These are phyloP conservation scores for Erebia epiphron DNA, from an alignment of 2,888 invertebrate genomes.

Conservation along the genomic window DNA sequence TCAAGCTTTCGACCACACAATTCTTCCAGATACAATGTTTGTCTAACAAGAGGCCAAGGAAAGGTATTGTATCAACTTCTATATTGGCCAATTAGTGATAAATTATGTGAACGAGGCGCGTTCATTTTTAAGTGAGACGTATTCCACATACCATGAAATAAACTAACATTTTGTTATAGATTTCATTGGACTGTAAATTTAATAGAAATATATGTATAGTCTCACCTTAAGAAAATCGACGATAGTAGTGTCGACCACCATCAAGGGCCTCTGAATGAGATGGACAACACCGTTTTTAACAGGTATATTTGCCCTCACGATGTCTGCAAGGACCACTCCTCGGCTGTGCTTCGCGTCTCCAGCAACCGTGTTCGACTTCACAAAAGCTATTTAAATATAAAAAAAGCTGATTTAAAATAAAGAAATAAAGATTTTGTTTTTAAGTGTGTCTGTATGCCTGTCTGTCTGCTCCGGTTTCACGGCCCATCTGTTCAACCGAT, in stretches of 20 bases:
- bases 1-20: too few relatives aligned
- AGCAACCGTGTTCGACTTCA: conserved; percentile 91
- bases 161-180: too few relatives aligned
- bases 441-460: too few relatives aligned
- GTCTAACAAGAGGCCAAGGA: too few relatives aligned
- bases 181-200: too few relatives aligned
- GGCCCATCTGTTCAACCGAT: too few relatives aligned
- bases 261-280: conserved; percentile 94
- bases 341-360: conserved; percentile 90
- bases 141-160: background rate
- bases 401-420: background rate
- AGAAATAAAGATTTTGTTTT: background rate
- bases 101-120: too few relatives aligned
- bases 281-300: conserved; percentile 96
- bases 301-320: conserved; percentile 94
- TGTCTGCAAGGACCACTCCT: conserved; percentile 94
- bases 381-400: conserved; percentile 84
- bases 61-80: too few relatives aligned
- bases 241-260: conserved; percentile 95
- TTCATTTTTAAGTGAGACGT: background rate
- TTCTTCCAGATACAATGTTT: too few relatives aligned
- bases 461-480: too few relatives aligned
- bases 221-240: conserved; percentile 92
- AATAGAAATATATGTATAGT: background rate
- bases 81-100: too few relatives aligned